Evolutionary conservation across 2,113 vertebrate species (phyloP).

Genomic region (Solea senegalensis): DNA sequence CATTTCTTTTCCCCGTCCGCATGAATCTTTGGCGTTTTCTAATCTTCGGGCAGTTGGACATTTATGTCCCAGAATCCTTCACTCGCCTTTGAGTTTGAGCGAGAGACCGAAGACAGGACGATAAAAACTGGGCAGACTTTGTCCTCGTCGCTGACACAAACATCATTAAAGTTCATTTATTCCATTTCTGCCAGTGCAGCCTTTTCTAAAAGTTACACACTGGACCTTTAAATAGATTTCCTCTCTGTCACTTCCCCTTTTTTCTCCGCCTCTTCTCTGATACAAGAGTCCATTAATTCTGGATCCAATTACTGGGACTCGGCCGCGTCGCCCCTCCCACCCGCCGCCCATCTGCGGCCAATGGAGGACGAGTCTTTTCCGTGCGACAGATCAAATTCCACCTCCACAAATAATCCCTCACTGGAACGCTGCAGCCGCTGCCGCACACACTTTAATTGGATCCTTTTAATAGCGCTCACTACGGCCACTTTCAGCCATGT

Average conservation of each 20-base stretch:
- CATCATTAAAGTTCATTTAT: too few species aligned
- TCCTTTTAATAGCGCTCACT: slow-evolving; percentile 76
- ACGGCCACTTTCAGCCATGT: slow-evolving; percentile 72
- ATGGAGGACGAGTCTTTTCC: slow-evolving; percentile 26
- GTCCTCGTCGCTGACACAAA: too few species aligned
- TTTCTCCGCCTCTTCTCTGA: slow-evolving; percentile 31
- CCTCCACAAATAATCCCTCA: slow-evolving; percentile 64
- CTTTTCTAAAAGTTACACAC: too few species aligned
- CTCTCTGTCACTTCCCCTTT: background rate
- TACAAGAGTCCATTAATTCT: slow-evolving; percentile 53
- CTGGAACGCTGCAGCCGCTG: slow-evolving; percentile 53
- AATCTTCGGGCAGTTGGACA: too few species aligned
- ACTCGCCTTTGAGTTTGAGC: too few species aligned
- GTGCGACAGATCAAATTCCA: slow-evolving; percentile 60
- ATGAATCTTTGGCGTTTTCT: too few species aligned
- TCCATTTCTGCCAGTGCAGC: too few species aligned
- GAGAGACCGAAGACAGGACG: too few species aligned
- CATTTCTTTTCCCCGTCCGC: too few species aligned
- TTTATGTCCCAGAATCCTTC: too few species aligned
- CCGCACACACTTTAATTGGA: slow-evolving; percentile 73
- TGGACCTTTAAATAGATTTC: background rate
- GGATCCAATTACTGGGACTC: slow-evolving; percentile 56
- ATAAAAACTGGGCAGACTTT: too few species aligned
- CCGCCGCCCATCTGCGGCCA: slow-evolving; percentile 44
- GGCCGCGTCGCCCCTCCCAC: slow-evolving; percentile 40